Percentiles rank a stretch among this genome's conserved stretches.
phyloP scores from a whole-genome alignment of 1,140 invertebrate species.

The Maniola jurtina region DNA sequence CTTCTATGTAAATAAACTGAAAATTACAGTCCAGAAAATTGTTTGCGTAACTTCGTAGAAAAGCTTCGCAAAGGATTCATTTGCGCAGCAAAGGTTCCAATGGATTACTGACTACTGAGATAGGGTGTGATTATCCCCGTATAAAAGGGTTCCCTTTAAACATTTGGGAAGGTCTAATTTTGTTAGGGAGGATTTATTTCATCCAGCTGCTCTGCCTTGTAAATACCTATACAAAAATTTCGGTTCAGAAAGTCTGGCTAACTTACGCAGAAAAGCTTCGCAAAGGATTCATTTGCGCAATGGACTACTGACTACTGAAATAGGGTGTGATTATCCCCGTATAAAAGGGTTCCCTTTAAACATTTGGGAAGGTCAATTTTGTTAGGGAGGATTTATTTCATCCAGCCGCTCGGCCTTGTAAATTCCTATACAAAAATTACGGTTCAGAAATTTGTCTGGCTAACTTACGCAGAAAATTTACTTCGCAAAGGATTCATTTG shows the following conservation, averaged over 20 bases:
- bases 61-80: background rate
- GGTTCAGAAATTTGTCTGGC: background rate
- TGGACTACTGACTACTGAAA: conserved; percentile 9
- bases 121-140: conserved; percentile 17
- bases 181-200: background rate
- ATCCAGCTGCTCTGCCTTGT: background rate
- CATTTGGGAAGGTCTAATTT: conserved; percentile 15
- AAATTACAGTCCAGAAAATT: background rate
- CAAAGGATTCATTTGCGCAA: background rate
- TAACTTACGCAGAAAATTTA: background rate
- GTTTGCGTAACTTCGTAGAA: background rate
- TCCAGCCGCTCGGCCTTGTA: background rate
- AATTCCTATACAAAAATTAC: background rate
- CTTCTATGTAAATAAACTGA: no score
- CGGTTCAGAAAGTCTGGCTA: background rate
- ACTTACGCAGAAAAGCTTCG: background rate
- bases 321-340: conserved; percentile 18
- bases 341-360: conserved; percentile 17
- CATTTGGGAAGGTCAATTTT: conserved; percentile 12
- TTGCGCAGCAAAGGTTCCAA: conserved; percentile 5
- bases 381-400: background rate
- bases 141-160: conserved; percentile 17
- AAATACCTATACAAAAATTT: background rate
- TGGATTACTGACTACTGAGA: conserved; percentile 9
- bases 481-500: background rate